Base-by-base conservation (phyloP, 2,113 vertebrate genomes). In the Brachypodius melanocephalos region DNA sequence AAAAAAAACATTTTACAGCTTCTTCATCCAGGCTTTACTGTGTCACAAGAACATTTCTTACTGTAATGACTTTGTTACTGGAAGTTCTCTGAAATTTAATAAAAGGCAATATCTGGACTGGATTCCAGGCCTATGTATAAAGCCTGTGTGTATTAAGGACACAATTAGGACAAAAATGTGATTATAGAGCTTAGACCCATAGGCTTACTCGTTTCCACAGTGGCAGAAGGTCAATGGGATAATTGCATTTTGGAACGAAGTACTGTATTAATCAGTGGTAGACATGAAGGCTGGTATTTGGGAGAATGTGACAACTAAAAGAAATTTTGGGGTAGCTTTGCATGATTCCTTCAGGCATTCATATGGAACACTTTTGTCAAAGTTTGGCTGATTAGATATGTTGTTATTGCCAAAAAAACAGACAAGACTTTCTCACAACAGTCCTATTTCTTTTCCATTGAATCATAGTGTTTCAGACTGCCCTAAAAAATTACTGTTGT, bases 101-200 rank as follows among this genome's bases (percentile, higher is more conserved):
- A 94, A 96, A 95, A 84, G 90, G 75, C 73, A 95, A 52, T 86
- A 93, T 95, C 85, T 89, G 90, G 57, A 92, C 74, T 93, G 94
- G 46, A 91, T 97, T 95, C 91, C 89, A 74, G 63, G 74, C 71
- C 45, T 92, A 0, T 52, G 58, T 95, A 59, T 88, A 84, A 96
- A 95, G 81, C 73, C 63, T 81, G 65, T 94, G 88, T 96, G 67
- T 94, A 65, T 88, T 95, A 93, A 80, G 66, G 76, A 54, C 71
- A 91, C 76, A 87, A 88, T 85, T 93, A 95, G n/a, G 81, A 93
- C 91, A 95, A 94, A 96, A 97, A 90, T 81, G 80, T 88, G 90
- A 74, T 93, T 94, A 52, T 17, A 52, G 58, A 75, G 67, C 63
- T n/a, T 43, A 74, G 79, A 61, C 58, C 66, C 87, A 77, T 90